A percentile compares a stretch with the other conserved stretches of the same genome.
Evolutionary conservation across 2,113 vertebrate species (phyloP).

Genomic region (Gopherus evgoodei): DNA sequence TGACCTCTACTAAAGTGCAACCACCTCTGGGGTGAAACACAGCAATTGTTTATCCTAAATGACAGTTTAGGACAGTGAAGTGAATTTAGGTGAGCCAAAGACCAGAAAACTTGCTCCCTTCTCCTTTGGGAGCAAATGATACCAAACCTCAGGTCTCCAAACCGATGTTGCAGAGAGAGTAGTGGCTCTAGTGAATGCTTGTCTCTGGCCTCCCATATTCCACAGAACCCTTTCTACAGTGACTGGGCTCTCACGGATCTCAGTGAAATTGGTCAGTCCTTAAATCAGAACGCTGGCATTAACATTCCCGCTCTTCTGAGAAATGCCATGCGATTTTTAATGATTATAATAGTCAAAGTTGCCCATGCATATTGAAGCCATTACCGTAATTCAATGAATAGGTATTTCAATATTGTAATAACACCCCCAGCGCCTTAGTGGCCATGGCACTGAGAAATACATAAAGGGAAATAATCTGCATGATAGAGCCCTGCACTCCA

Average conservation of each 20-base stretch:
- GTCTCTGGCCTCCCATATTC: too few relatives aligned
- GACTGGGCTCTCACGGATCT: accelerated
- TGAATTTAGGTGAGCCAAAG: background rate
- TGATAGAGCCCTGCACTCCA: background rate
- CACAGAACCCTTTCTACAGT: background rate
- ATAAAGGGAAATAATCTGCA: background rate
- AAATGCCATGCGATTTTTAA: background rate
- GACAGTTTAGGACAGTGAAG: background rate
- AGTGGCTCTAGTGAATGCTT: too few relatives aligned
- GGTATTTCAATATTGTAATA: background rate
- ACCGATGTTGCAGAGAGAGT: accelerated
- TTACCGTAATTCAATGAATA: background rate
- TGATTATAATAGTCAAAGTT: accelerated
- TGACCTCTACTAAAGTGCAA: background rate
- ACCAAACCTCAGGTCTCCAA: background rate
- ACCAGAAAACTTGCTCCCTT: background rate
- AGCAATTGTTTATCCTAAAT: background rate
- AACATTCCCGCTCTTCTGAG: background rate
- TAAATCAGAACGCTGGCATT: background rate
- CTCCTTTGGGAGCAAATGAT: background rate
- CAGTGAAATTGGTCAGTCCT: background rate
- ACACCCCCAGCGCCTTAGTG: background rate
- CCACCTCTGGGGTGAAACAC: background rate
- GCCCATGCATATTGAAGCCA: background rate
- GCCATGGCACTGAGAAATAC: background rate